phyloP scores from a whole-genome alignment of 2,797 vertebrate genomes.

The Pelodytes ibericus region DNA sequence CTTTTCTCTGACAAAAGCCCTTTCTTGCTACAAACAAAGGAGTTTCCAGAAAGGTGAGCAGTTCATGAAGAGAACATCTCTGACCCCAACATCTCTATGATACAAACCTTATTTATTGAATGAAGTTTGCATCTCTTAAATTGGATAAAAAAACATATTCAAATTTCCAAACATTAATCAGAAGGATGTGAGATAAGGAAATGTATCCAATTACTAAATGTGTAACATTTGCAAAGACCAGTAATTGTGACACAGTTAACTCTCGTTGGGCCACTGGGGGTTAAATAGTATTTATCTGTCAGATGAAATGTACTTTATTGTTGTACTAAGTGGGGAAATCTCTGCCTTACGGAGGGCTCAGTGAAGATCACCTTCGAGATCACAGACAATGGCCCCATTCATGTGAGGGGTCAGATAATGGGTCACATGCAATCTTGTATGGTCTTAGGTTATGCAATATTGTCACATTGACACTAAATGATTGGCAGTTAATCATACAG shows the following conservation, averaged over 20 bases:
- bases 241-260: too few species aligned
- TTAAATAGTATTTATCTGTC: too few species aligned
- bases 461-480: not conserved
- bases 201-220: not conserved
- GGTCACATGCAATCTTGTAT: not conserved
- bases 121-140: not conserved
- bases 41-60: slow-evolving; percentile 20
- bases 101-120: not conserved
- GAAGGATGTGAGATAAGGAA: not conserved
- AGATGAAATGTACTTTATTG: not conserved
- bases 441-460: not conserved
- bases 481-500: not conserved
- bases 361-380: not conserved
- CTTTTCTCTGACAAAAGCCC: slow-evolving; percentile 42
- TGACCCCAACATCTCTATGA: not conserved
- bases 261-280: too few species aligned
- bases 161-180: not conserved
- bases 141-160: not conserved
- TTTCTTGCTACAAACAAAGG: slow-evolving; percentile 26
- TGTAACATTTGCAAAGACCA: not conserved
- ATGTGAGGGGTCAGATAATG: not conserved
- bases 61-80: not conserved
- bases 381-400: not conserved
- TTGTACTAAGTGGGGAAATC: slow-evolving; percentile 1
- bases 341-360: not conserved